A percentile compares a stretch with the other conserved stretches of the same genome.
phyloP scores from a whole-genome alignment of 64 coral and sea anemone genomes.

The Pocillopora damicornis region DNA sequence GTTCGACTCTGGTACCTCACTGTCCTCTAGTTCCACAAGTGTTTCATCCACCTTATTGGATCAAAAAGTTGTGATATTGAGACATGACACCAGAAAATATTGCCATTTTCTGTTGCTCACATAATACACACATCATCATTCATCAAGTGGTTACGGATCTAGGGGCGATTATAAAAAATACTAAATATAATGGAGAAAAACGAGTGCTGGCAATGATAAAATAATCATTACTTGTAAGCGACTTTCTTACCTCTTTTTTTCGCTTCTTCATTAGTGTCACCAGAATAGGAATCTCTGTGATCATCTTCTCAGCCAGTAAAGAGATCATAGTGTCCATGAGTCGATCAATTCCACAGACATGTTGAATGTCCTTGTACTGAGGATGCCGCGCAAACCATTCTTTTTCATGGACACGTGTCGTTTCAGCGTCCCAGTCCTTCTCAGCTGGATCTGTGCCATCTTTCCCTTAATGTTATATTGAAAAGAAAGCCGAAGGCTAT shows the following conservation, averaged over 20 bases:
- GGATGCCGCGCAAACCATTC: conserved; percentile 55
- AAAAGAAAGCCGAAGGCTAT: background rate
- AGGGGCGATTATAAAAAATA: too few relatives aligned
- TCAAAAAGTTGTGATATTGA: background rate
- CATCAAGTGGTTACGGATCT: too few relatives aligned
- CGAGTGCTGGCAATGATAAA: too few relatives aligned
- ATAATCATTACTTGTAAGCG: background rate
- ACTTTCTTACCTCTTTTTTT: conserved; percentile 36
- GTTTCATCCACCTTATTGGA: conserved; percentile 46
- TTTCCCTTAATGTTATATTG: conserved; percentile 43
- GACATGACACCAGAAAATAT: too few relatives aligned
- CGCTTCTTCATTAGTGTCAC: conserved; percentile 51
- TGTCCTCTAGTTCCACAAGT: conserved; percentile 38
- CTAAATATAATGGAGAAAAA: too few relatives aligned
- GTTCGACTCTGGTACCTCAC: conserved; percentile 39
- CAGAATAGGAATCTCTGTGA: conserved; percentile 58
- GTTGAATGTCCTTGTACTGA: conserved; percentile 52
- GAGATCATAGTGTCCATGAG: conserved; percentile 84
- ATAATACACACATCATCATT: too few relatives aligned
- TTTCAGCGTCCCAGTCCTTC: conserved; percentile 72
- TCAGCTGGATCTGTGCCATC: conserved; percentile 74
- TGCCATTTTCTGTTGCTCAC: too few relatives aligned
- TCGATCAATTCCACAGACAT: conserved; percentile 67
- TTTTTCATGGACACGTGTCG: conserved; percentile 56
- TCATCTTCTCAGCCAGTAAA: conserved; percentile 70